phyloP scores from a whole-genome alignment of 1,140 invertebrate species.

The Drosophila gunungcola region DNA sequence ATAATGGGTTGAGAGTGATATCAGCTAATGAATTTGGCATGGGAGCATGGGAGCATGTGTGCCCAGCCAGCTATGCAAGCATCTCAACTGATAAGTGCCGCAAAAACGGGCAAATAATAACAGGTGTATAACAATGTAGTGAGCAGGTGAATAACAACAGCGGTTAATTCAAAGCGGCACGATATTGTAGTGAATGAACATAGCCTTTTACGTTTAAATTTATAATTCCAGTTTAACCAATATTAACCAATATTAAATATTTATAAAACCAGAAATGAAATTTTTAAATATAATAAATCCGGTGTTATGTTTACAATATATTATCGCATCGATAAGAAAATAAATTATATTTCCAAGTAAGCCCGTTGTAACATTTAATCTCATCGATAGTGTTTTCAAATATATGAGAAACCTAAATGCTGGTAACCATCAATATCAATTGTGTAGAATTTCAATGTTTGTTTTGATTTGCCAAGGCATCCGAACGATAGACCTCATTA shows the following conservation, averaged over 20 bases:
- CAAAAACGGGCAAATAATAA: conserved; percentile 39
- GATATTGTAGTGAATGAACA: conserved; percentile 1
- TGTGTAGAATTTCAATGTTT: conserved; percentile 12
- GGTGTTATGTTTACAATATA: neutral
- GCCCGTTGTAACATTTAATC: neutral
- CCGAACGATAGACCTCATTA: conserved; percentile 28
- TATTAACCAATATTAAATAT: too few relatives aligned
- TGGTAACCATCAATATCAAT: neutral
- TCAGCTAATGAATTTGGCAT: conserved; percentile 25
- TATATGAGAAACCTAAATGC: neutral
- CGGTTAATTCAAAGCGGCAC: conserved; percentile 33
- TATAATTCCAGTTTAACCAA: too few relatives aligned
- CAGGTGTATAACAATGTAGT: conserved; percentile 25
- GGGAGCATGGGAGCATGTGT: conserved; percentile 16
- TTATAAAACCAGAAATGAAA: neutral
- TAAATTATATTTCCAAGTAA: neutral
- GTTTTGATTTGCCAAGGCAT: conserved; percentile 23
- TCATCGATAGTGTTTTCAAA: neutral
- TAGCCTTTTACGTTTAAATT: too few relatives aligned
- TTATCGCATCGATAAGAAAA: neutral
- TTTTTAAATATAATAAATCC: neutral
- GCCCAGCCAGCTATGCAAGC: conserved; percentile 23
- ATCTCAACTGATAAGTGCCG: conserved; percentile 37
- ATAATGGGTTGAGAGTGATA: neutral
- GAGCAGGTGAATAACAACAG: conserved; percentile 12